phyloP scores from a whole-genome alignment of 2,113 vertebrate species.

The Periophthalmus modestus region DNA sequence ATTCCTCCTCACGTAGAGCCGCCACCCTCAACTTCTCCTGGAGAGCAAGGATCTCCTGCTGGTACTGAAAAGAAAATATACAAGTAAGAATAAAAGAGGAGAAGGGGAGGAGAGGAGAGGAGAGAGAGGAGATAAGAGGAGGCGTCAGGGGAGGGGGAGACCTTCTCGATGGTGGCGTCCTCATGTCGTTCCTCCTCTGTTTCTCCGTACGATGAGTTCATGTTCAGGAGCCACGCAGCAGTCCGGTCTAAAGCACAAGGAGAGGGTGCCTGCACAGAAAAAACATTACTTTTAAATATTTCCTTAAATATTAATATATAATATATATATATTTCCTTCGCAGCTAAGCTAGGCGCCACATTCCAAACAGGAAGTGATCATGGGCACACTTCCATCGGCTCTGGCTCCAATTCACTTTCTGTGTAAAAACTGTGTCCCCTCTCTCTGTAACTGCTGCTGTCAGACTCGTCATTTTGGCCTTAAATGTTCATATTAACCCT shows the following conservation, averaged over 20 bases:
- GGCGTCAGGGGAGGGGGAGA: conserved; percentile 58
- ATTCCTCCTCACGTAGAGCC: conserved; percentile 91
- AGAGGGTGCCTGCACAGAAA: conserved; percentile 88
- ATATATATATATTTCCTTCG: too few relatives aligned
- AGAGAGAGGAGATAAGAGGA: neutral
- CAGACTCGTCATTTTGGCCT: too few relatives aligned
- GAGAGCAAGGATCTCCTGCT: conserved; percentile 91
- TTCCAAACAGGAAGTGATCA: too few relatives aligned
- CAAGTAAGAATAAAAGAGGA: neutral
- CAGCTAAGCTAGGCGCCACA: too few relatives aligned
- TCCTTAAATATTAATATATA: too few relatives aligned
- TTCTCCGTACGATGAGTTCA: conserved; percentile 95
- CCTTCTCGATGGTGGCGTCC: conserved; percentile 90
- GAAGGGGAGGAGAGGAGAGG: neutral
- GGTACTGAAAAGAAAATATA: conserved; percentile 71
- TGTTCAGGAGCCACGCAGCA: conserved; percentile 98
- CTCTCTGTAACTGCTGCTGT: too few relatives aligned
- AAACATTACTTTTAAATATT: too few relatives aligned
- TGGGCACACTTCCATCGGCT: too few relatives aligned
- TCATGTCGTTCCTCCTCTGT: conserved; percentile 87
- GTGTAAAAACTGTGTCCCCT: too few relatives aligned
- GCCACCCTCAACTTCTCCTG: conserved; percentile 94
- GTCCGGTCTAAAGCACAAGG: conserved; percentile 96
- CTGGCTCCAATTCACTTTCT: too few relatives aligned
- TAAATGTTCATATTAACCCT: too few relatives aligned